These are phyloP conservation scores for Campoplex nolae DNA, from an alignment of 2,888 invertebrate species.

Conservation along the genomic window DNA sequence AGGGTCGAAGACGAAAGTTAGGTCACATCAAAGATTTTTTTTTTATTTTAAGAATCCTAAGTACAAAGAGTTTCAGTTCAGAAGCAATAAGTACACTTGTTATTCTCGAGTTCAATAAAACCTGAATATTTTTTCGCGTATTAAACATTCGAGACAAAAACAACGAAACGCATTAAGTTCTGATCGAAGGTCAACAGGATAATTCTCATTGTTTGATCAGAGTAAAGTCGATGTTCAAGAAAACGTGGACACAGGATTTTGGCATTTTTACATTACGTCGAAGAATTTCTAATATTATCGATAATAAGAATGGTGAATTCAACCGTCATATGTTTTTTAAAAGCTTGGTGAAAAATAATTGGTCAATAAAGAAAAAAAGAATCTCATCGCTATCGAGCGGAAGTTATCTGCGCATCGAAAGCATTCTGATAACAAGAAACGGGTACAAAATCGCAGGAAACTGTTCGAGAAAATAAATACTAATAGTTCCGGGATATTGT, in stretches of 20 bases:
- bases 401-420: neutral
- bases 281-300: too few species aligned
- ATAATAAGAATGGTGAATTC: too few species aligned
- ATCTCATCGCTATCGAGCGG: too few species aligned
- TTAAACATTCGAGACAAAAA: neutral
- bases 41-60: neutral
- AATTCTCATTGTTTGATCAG: neutral
- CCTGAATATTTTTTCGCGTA: neutral
- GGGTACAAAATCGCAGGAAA: neutral
- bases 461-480: neutral
- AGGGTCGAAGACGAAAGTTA: slow-evolving; percentile 13
- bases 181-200: neutral
- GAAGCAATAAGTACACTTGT: neutral
- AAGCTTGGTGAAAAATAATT: too few species aligned
- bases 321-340: too few species aligned
- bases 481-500: slow-evolving; percentile 27
- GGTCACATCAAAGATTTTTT: slow-evolving; percentile 8
- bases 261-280: too few species aligned
- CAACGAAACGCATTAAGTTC: neutral
- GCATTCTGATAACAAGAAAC: neutral
- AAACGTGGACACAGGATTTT: too few species aligned
- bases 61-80: slow-evolving; percentile 32
- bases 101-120: neutral
- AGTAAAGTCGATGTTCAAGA: neutral
- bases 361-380: too few species aligned